Evolutionary conservation across 2,797 vertebrate species (phyloP).

Genomic region (Hemibagrus guttatus): DNA sequence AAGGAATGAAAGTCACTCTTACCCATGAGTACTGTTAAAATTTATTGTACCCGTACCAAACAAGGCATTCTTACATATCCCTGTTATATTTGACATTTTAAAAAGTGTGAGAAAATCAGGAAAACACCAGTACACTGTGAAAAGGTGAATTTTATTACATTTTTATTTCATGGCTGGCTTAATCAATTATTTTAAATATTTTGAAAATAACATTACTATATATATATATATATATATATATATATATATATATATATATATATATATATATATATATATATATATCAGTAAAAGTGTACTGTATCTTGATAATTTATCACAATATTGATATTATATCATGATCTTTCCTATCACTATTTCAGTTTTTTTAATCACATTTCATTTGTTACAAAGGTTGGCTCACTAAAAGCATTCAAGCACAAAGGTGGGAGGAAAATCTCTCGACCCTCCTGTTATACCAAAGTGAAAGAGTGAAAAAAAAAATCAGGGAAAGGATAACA

Average conservation of each 20-base stretch:
- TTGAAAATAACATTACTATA: no score
- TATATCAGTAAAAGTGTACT: background rate
- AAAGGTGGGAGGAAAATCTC: conserved; percentile 25
- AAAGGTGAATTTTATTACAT: background rate
- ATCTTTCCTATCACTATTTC: background rate
- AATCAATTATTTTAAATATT: background rate
- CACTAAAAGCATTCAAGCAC: conserved; percentile 51
- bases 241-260: no score
- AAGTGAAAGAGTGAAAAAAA: conserved; percentile 17
- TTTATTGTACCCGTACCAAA: background rate
- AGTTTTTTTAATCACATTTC: background rate
- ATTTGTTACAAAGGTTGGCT: background rate
- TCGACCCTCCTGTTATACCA: conserved; percentile 25
- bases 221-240: no score
- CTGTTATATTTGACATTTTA: background rate
- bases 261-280: no score
- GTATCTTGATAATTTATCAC: background rate
- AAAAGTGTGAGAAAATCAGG: background rate
- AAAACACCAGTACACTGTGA: background rate
- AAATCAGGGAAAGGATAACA: conserved; percentile 3
- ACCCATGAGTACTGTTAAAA: background rate
- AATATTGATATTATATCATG: background rate
- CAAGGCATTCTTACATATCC: background rate
- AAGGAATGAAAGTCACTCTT: background rate
- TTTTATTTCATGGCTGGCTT: background rate